phyloP scores from a whole-genome alignment of 2,797 vertebrate species.

The Phrynocephalus guinanensis region DNA sequence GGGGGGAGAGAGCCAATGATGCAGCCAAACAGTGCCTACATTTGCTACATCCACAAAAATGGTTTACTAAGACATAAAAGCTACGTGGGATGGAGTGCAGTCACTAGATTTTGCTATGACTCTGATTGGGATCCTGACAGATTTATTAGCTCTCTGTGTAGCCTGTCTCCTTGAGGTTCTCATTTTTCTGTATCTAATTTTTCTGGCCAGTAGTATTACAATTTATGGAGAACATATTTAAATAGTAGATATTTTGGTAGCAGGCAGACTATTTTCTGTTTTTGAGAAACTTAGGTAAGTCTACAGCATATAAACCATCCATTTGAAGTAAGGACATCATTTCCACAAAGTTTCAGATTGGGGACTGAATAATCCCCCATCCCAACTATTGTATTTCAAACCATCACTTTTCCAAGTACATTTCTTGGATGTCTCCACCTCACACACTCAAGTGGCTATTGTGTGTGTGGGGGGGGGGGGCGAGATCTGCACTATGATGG shows the following conservation, averaged over 20 bases:
- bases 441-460: background rate
- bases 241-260: constrained; percentile 26
- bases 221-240: constrained; percentile 52
- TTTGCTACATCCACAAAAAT: background rate
- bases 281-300: background rate
- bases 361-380: background rate
- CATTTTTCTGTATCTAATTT: constrained; percentile 32
- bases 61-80: background rate
- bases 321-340: background rate
- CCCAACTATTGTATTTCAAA: background rate
- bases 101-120: constrained; percentile 19
- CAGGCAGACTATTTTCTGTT: background rate
- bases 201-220: constrained; percentile 53
- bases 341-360: too few species aligned
- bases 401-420: too few species aligned
- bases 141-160: constrained; percentile 14
- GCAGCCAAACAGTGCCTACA: background rate
- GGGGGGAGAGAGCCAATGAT: background rate
- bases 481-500: too few species aligned
- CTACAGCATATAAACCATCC: background rate
- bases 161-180: constrained; percentile 41
- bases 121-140: constrained; percentile 25
- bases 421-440: background rate
- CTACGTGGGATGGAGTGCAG: background rate
- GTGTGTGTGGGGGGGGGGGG: background rate